Evolutionary conservation across 2,797 vertebrate species (phyloP).

Genomic region (Catamblyrhynchus diadema): DNA sequence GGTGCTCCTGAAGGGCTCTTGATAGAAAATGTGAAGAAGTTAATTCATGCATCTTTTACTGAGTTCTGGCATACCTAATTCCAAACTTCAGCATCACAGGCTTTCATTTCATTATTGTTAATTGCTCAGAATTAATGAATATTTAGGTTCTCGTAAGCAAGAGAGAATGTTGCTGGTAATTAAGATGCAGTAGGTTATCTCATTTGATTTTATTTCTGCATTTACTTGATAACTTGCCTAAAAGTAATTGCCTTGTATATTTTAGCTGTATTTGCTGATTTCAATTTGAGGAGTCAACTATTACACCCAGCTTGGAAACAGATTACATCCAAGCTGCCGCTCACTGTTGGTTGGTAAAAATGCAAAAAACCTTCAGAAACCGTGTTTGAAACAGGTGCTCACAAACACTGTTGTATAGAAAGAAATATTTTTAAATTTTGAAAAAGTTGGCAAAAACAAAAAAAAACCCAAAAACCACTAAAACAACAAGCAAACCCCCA

Average conservation of each 20-base stretch:
- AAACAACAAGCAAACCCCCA: accelerated
- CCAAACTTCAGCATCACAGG: background rate
- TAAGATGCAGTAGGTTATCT: conserved; percentile 31
- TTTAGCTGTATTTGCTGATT: background rate
- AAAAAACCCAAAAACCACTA: accelerated
- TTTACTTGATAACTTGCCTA: conserved; percentile 6
- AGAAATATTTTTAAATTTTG: background rate
- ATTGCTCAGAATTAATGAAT: conserved; percentile 56
- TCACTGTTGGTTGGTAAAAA: background rate
- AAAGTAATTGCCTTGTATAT: background rate
- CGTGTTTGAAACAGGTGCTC: background rate
- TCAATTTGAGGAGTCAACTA: background rate
- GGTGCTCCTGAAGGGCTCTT: background rate
- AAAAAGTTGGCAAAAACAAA: accelerated
- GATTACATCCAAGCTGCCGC: background rate
- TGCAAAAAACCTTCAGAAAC: background rate
- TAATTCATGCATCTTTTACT: conserved; percentile 6
- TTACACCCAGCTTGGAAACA: background rate
- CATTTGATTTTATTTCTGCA: conserved; percentile 30
- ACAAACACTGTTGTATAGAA: background rate
- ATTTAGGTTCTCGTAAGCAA: background rate
- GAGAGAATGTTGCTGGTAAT: conserved; percentile 16
- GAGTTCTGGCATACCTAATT: conserved; percentile 29
- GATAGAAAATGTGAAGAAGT: background rate
- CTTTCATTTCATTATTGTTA: conserved; percentile 25